phyloP scores from a whole-genome alignment of 2,797 vertebrate species.

The Lepus oiostolus region DNA sequence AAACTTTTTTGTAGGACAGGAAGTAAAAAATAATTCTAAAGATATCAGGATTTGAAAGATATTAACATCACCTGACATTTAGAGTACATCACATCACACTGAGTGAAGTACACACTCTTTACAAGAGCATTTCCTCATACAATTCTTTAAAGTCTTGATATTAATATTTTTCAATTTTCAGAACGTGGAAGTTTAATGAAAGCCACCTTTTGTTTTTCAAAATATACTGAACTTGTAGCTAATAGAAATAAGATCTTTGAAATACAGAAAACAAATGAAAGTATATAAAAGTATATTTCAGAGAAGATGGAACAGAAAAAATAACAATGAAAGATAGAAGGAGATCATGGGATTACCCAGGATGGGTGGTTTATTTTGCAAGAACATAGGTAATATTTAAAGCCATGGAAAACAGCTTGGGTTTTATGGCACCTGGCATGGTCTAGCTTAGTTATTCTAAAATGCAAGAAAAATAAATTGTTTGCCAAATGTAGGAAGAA shows the following conservation, averaged over 20 bases:
- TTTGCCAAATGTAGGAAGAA: not conserved
- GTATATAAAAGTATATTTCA: not conserved
- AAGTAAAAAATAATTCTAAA: not conserved
- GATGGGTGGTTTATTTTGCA: not conserved
- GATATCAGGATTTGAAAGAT: not conserved
- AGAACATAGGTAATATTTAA: not conserved
- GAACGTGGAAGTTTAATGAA: not conserved
- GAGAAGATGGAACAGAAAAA: not conserved
- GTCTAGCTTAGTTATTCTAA: not conserved
- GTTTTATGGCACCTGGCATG: not conserved
- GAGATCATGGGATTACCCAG: not conserved
- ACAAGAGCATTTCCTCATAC: not conserved
- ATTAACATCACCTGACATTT: not conserved
- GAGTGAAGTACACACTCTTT: not conserved
- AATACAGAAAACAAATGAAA: not conserved
- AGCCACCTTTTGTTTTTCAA: not conserved
- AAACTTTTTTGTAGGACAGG: not conserved
- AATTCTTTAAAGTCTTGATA: not conserved
- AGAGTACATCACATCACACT: not conserved
- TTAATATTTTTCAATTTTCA: not conserved
- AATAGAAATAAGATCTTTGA: rapidly evolving
- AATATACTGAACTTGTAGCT: no score
- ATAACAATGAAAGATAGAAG: not conserved
- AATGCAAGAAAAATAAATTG: not conserved
- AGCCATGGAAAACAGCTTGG: no score